Percentiles rank a stretch among this genome's conserved stretches.
phyloP scores from a whole-genome alignment of 2,888 invertebrate species.

The Noctua janthe region DNA sequence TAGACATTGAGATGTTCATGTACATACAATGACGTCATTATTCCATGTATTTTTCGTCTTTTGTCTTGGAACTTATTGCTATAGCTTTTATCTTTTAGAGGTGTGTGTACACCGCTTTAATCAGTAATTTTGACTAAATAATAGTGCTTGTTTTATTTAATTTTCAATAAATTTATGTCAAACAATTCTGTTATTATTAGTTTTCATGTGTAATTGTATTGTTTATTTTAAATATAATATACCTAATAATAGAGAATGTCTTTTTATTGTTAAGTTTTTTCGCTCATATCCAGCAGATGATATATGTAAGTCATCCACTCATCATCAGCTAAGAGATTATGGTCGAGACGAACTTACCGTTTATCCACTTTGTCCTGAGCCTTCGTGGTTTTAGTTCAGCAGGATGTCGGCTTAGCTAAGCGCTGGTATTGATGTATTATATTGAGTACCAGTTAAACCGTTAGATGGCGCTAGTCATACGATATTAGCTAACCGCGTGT shows the following conservation, averaged over 20 bases:
- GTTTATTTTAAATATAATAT: constrained; percentile 65
- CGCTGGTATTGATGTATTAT: background rate
- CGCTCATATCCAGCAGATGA: background rate
- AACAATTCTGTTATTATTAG: constrained; percentile 61
- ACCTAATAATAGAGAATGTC: constrained; percentile 24
- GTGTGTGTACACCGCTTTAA: constrained; percentile 51
- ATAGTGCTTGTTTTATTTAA: constrained; percentile 54
- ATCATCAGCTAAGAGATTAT: background rate
- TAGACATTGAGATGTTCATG: constrained; percentile 29
- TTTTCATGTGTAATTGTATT: constrained; percentile 62
- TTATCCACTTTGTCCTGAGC: background rate
- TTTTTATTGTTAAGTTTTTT: background rate
- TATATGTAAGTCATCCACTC: background rate
- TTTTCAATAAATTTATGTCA: constrained; percentile 59
- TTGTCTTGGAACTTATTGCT: constrained; percentile 37
- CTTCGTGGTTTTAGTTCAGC: background rate
- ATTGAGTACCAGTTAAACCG: background rate
- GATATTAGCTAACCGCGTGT: background rate
- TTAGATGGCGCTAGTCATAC: constrained; percentile 55
- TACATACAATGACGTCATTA: constrained; percentile 35
- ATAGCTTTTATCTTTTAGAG: constrained; percentile 53
- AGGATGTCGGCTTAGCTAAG: background rate
- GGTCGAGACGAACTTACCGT: background rate
- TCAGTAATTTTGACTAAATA: constrained; percentile 49
- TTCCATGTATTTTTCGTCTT: constrained; percentile 26